Base-by-base conservation (phyloP, 2,797 vertebrate species). In the Anas flavirostris region DNA sequence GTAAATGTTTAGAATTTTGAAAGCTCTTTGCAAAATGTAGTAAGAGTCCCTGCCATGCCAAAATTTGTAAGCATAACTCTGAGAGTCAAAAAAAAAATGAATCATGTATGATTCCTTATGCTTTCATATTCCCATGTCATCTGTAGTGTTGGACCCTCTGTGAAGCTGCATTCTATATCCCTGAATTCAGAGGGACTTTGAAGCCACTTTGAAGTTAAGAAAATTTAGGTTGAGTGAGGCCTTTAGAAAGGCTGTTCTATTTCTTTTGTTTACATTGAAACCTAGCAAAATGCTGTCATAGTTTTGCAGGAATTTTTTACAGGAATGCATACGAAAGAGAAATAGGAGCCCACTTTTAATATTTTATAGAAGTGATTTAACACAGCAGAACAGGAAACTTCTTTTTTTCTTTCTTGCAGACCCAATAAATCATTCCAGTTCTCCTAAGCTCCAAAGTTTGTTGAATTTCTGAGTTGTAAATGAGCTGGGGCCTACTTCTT, bases 191-290 rank as follows among this genome's bases (percentile, higher is more conserved):
- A 68, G 16, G 37, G 52, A 80, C 41, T 82, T 76, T 77, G 88
- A 83, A 81, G 23, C 35, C 9, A 13, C 28, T 84, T 82, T 63
- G 74, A 90, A 93, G 37, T 75, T 37, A 73, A 58, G 55, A 75
- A 93, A 88, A 83, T 69, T 68, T 82, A 60, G 22, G 17, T 76
- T 73, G 44, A 86, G 33, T 53, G 59, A 62, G 0, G 1, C 66
- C 44, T 75, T 88, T 81, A 79, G 13, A 68, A 64, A 64, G 53
- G 22, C 31, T 69, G 35, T 81, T 90, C 66, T 15, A 5, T 86
- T 94, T 95, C 35, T 90, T 73, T 59, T 88, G 50, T 84, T 90
- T 91, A n/a, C 46, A 66, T 7, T 69, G 74, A 82, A 96, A 82
- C n/a, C 14, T 70, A 55, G 10, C 16, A 73, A 93, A 90, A 86